Percentiles rank a stretch among this genome's conserved stretches.
phyloP scores from a whole-genome alignment of 2,797 vertebrate species.

The Linurgus olivaceus region DNA sequence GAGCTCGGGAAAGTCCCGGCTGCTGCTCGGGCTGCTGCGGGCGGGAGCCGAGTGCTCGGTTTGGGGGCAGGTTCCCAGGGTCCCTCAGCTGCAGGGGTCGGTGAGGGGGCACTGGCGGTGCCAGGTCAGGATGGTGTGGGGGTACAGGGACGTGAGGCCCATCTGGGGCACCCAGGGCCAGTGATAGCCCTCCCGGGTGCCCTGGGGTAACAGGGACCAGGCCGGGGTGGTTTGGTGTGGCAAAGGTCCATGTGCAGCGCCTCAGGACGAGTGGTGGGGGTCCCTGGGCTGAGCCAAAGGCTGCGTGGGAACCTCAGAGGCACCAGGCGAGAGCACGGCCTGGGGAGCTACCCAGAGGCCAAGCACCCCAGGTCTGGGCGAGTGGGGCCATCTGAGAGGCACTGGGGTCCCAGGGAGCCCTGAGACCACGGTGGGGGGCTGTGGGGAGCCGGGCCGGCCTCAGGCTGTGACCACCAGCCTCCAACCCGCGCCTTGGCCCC shows the following conservation, averaged over 20 bases:
- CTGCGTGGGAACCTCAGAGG: background rate
- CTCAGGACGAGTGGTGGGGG: background rate
- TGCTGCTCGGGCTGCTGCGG: background rate
- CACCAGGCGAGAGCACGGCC: background rate
- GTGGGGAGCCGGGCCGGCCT: background rate
- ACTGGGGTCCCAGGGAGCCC: fast-evolving
- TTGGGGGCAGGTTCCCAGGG: background rate
- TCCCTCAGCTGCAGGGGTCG: background rate
- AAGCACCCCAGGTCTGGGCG: background rate
- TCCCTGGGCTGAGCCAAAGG: background rate
- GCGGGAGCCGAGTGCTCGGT: background rate
- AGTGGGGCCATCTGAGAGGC: background rate
- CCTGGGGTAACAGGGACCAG: too few relatives aligned
- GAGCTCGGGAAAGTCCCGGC: fast-evolving
- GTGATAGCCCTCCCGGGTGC: fast-evolving
- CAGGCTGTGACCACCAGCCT: background rate
- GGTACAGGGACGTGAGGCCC: background rate
- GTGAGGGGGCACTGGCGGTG: fast-evolving
- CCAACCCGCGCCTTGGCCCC: background rate
- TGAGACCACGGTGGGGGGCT: background rate
- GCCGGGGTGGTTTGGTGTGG: background rate
- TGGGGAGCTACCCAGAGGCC: background rate
- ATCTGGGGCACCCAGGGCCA: fast-evolving
- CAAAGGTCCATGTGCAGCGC: fast-evolving
- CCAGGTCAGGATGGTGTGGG: background rate